Percentiles rank a stretch among this genome's conserved stretches.
Conservation (phyloP, 2,888 invertebrate species). For the Heliconius ethilla region DNA sequence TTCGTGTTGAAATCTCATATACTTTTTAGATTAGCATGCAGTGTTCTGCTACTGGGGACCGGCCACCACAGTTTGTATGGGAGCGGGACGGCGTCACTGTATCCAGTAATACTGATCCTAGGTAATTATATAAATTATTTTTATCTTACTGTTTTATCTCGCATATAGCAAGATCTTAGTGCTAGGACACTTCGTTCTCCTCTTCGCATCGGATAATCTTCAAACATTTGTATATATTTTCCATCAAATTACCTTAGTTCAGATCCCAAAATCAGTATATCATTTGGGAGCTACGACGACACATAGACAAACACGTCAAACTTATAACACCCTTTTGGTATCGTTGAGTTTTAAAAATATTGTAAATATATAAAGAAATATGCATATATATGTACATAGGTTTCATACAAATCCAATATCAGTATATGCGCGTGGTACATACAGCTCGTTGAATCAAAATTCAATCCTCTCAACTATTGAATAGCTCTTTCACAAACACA, state of each 20-base stretch:
- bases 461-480: slow-evolving; percentile 14
- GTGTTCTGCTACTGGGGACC: slow-evolving; percentile 69
- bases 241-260: no score
- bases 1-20: neutral
- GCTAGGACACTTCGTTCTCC: no score
- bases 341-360: neutral
- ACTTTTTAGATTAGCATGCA: slow-evolving; percentile 74
- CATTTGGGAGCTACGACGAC: no score
- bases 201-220: no score
- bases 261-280: no score
- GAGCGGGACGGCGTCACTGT: slow-evolving; percentile 71
- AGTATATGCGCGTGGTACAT: neutral
- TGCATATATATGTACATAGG: neutral
- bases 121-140: slow-evolving; percentile 52
- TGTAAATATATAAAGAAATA: neutral
- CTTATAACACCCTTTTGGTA: no score
- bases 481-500: slow-evolving; percentile 24
- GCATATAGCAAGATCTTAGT: neutral
- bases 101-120: slow-evolving; percentile 71
- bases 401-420: slow-evolving; percentile 13
- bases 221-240: no score
- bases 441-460: slow-evolving; percentile 10
- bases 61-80: slow-evolving; percentile 75
- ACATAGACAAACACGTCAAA: no score
- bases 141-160: neutral